Conservation (phyloP, 2,797 vertebrate genomes). For the Megaceryle alcyon region DNA sequence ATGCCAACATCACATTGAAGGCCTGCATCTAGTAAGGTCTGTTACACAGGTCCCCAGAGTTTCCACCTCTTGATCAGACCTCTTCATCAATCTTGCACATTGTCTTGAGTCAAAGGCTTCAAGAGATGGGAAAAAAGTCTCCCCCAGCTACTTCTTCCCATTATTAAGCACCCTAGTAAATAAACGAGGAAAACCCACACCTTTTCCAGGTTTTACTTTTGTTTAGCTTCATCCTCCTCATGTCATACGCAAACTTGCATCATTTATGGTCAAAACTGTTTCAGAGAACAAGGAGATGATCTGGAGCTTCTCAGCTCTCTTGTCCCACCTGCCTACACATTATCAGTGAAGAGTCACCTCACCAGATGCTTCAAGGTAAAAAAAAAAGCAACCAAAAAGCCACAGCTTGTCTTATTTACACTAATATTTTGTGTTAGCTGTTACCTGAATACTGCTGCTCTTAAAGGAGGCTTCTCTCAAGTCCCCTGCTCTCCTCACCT, state of each 20-base stretch:
- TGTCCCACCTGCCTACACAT: neutral
- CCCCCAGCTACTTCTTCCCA: neutral
- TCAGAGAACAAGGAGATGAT: neutral
- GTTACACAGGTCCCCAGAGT: neutral
- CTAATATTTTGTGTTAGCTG: neutral
- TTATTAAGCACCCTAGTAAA: neutral
- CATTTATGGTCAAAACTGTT: neutral
- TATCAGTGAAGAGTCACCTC: neutral
- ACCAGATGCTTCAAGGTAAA: conserved; percentile 27
- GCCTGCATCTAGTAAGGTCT: neutral
- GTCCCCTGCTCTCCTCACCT: neutral
- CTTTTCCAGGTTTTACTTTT: neutral
- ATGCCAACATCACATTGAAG: neutral
- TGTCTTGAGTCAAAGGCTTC: neutral
- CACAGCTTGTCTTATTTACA: neutral
- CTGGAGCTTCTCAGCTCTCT: neutral
- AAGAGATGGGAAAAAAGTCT: neutral
- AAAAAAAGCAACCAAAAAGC: neutral
- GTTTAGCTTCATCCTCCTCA: neutral
- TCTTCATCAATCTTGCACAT: neutral
- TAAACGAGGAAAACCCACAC: neutral
- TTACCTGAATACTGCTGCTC: neutral
- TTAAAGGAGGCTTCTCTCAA: neutral
- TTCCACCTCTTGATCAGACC: neutral
- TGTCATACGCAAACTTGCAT: neutral